phyloP scores from a whole-genome alignment of 1,140 invertebrate genomes.

The Dinothrombium tinctorium region DNA sequence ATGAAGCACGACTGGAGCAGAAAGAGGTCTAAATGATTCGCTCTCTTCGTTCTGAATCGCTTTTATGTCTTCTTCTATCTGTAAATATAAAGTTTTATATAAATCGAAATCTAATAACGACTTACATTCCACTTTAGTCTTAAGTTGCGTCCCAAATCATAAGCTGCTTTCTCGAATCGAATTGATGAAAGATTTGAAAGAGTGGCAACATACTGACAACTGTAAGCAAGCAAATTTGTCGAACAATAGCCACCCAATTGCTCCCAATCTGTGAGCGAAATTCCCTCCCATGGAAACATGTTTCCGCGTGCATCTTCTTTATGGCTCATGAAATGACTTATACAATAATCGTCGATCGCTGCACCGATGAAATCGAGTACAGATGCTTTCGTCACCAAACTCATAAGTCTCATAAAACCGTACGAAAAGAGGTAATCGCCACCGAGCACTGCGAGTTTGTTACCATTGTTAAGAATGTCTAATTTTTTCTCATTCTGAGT shows the following conservation, averaged over 20 bases:
- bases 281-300: neutral
- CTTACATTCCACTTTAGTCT: slow-evolving; percentile 7
- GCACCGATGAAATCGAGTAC: slow-evolving; percentile 1
- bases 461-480: neutral
- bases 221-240: neutral
- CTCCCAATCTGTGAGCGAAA: neutral
- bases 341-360: slow-evolving; percentile 4
- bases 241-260: slow-evolving; percentile 1
- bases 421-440: slow-evolving; percentile 7
- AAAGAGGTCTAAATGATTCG: too few relatives aligned
- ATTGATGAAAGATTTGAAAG: neutral
- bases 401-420: slow-evolving; percentile 1
- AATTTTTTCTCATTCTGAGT: neutral
- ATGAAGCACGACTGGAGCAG: too few relatives aligned
- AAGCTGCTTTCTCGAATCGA: slow-evolving; percentile 1
- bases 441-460: slow-evolving; percentile 4
- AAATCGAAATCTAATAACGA: neutral
- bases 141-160: slow-evolving; percentile 2
- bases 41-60: too few relatives aligned
- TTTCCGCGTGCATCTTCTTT: neutral
- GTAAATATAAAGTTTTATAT: too few relatives aligned
- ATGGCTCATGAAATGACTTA: slow-evolving; percentile 5
- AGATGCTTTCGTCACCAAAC: neutral
- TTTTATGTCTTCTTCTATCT: too few relatives aligned
- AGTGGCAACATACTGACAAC: neutral